Evolutionary conservation across 2,797 vertebrate genomes (phyloP), one percentile per base, ranked within the genome.

Genomic region (Onychomys torridus): DNA sequence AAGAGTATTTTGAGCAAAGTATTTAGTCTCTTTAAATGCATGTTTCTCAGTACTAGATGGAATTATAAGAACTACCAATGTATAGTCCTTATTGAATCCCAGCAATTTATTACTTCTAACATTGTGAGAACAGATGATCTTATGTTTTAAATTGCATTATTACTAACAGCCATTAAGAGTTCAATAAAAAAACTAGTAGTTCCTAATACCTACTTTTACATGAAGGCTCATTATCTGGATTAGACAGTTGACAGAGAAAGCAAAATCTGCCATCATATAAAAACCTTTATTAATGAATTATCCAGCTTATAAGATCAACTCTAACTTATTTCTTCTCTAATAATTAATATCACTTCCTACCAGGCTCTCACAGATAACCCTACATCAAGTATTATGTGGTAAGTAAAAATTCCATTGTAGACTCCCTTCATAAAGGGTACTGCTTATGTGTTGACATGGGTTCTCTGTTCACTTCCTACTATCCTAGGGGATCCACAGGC

Each of bases 291-390:
- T 65, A 63, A 55, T 73, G 16, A 94, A 89, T 1, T 92, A 25
- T 78, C 71, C 37, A 76, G 5, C 27, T 61, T 65, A 81, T 86
- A 86, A 93, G 71, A 93, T 63, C 61, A 95, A 73, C 40, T 27
- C 14, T 61, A 11, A 52, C 40, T 89, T 76, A 91, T 40, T n/a
- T 78, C 67, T 21, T 71, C 27, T 43, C 75, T 71, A 89, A 77
- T 86, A 89, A 82, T 86, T 81, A 96, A 89, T 29, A 91, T 52
- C 27, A 73, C n/a, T 25, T 77, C 29, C 69, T 90, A 67, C 63
- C 27, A 82, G 43, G 57, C 27, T 95, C 43, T 94, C 17, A 85
- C 49, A 92, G 81, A 78, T 57, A 81, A 89, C 67, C 34, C 16
- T 57, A 92, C 9, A 89, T 40, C 25, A 85, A n/a, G 67, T 37